Base-by-base conservation (phyloP, 2,888 invertebrate species). In the Myopa testacea region DNA sequence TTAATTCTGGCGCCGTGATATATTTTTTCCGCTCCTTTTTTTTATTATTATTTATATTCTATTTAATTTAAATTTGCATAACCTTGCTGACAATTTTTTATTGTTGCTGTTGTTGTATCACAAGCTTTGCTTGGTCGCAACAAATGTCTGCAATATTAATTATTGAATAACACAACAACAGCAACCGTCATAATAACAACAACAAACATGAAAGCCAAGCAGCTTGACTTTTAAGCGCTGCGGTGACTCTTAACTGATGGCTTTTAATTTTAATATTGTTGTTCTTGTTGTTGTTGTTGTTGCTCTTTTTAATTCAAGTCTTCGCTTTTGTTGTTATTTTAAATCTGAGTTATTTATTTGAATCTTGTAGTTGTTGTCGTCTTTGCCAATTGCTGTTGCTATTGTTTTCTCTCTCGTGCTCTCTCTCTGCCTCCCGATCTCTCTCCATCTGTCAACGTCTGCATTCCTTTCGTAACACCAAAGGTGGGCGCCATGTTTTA, bases 1-100 rank as follows among this genome's bases (percentile, higher is more conserved):
- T 26, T 67, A 67, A 67, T 67, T 67, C 10, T 67, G 67, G 67
- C 67, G 67, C 67, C 67, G 34, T n/a, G n/a, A 55, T 55, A 55
- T 55, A 55, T n/a, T 55, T 55, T 55, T 55, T 55, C 5, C 55
- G 10, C 14, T 67, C 34, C 37, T 67, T 16, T 37, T 16, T 12
- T 67, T 38, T 38, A 10, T 67, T 67, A 8, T 63, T 26, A 26
- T 26, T 26, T 26, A 26, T 26, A 26, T 63, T 26, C 67, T 63
- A 26, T 34, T 34, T 34, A n/a, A 63, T 34, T 63, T 19, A 14
- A 67, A 67, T 38, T 67, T 40, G 40, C 37, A 40, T 40, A 67
- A 67, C 14, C 37, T 74, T 55, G 55, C 55, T 55, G 10, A n/a
- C 5, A 55, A n/a, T 55, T 55, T 55, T 55, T 34, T 55, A 16